A percentile compares a stretch with the other conserved stretches of the same genome.
Conservation (phyloP, 2,888 invertebrate genomes). For the Eledone cirrhosa region DNA sequence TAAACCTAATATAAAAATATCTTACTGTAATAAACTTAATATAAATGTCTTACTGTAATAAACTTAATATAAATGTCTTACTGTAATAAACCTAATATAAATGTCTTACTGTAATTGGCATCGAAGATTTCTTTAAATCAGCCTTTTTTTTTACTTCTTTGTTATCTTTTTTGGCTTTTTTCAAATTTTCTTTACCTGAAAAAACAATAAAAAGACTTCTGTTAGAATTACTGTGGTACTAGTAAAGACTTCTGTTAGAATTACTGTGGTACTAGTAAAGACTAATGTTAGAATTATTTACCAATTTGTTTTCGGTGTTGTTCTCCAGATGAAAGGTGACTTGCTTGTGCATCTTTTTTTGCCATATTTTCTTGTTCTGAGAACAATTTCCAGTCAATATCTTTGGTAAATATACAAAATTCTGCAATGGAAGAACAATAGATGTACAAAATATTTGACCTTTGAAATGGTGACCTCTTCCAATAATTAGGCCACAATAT, state of each 20-base stretch:
- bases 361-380: constrained; percentile 34
- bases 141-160: constrained; percentile 42
- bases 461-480: too few species aligned
- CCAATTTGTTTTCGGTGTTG: constrained; percentile 47
- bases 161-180: constrained; percentile 46
- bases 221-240: too few species aligned
- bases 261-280: background rate
- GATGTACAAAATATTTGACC: too few species aligned
- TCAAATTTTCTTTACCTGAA: constrained; percentile 49
- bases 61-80: too few species aligned
- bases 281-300: constrained; percentile 23
- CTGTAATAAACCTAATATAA: background rate
- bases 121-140: constrained; percentile 43
- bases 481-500: too few species aligned
- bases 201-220: background rate
- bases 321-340: constrained; percentile 39
- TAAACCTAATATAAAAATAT: too few species aligned
- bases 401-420: too few species aligned
- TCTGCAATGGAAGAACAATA: too few species aligned
- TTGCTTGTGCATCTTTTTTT: constrained; percentile 39
- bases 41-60: too few species aligned
- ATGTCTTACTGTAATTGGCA: constrained; percentile 36
- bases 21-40: too few species aligned
- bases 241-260: background rate
- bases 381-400: too few species aligned